These are phyloP conservation scores for Melospiza georgiana DNA, from an alignment of 2,113 vertebrate genomes.

Conservation along the genomic window DNA sequence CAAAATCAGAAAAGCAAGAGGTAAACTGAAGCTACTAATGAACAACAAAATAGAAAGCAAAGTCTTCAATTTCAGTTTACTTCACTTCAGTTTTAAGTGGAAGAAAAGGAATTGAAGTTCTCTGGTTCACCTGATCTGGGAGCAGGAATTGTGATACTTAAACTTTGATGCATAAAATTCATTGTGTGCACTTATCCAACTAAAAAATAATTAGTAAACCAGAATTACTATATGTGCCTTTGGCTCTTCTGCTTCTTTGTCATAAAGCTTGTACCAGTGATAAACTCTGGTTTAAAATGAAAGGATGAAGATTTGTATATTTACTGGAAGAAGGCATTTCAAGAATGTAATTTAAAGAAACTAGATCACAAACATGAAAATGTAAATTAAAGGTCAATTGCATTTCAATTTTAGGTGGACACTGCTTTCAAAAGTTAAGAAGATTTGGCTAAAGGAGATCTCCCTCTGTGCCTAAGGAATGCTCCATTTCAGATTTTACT, in stretches of 20 bases:
- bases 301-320: neutral
- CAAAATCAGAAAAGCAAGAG: neutral
- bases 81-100: neutral
- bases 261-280: neutral
- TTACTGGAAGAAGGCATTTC: neutral
- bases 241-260: neutral
- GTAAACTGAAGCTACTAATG: neutral
- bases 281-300: neutral
- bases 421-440: neutral
- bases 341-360: neutral
- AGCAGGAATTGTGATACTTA: neutral
- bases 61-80: constrained; percentile 7
- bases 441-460: neutral
- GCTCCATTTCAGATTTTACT: neutral
- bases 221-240: neutral
- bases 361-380: neutral
- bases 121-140: neutral
- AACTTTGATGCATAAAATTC: neutral
- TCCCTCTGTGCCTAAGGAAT: neutral
- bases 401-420: neutral
- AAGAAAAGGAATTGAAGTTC: neutral
- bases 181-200: neutral
- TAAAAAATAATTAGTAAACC: neutral
- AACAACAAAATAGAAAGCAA: neutral
- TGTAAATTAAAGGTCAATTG: neutral